Percentiles rank a stretch among this genome's conserved stretches.
These are phyloP conservation scores for Sycophaga agraensis DNA, from an alignment of 1,140 invertebrate species.

Conservation along the genomic window DNA sequence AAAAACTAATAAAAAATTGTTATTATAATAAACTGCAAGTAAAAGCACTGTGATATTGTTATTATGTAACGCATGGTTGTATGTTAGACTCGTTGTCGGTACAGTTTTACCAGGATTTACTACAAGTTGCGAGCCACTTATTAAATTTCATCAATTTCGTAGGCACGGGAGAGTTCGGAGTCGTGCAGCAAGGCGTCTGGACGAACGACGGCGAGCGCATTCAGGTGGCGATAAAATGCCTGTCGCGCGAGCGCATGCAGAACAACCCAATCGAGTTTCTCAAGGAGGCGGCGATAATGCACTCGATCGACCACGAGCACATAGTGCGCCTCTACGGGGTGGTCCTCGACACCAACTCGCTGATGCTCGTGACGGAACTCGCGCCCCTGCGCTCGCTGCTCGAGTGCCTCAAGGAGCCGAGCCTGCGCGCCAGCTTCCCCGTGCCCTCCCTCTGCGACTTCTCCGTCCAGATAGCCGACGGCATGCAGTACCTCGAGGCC, in stretches of 20 bases:
- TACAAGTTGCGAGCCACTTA: no score
- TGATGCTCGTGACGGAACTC: constrained; percentile 96
- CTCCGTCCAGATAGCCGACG: constrained; percentile 92
- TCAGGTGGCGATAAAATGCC: constrained; percentile 96
- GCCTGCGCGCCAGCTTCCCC: constrained; percentile 83
- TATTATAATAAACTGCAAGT: no score
- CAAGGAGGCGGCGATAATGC: constrained; percentile 98
- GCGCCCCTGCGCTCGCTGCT: constrained; percentile 91
- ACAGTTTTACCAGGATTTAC: no score
- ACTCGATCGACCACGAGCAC: constrained; percentile 94
- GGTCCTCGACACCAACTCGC: constrained; percentile 88
- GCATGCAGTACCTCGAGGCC: constrained; percentile 92
- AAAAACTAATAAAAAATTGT: no score
- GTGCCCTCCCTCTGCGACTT: constrained; percentile 88
- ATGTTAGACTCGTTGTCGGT: no score
- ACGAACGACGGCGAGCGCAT: constrained; percentile 91
- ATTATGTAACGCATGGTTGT: no score
- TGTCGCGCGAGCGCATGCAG: constrained; percentile 91
- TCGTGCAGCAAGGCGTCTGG: constrained; percentile 97
- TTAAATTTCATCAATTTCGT: no score
- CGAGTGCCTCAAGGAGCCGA: constrained; percentile 93
- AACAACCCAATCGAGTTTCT: constrained; percentile 95
- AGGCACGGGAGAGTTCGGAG: constrained; percentile 95
- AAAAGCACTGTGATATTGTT: no score
- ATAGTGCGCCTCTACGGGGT: constrained; percentile 97